Evolutionary conservation across 1,140 invertebrate species (phyloP).

Genomic region (Penaeus japonicus): DNA sequence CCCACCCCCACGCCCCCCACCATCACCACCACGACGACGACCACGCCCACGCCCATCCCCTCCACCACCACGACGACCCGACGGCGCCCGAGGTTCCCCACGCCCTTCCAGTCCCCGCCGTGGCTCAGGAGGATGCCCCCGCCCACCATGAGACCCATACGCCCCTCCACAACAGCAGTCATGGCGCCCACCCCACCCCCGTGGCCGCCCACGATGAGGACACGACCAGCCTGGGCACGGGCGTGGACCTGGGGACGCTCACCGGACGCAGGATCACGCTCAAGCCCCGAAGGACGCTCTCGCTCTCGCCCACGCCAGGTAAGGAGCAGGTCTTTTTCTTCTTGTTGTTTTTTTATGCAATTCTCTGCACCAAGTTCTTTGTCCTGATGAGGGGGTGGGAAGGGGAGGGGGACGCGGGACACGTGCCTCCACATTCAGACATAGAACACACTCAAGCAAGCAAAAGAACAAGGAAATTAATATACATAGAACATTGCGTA

Average conservation of each 20-base stretch:
- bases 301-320: constrained; percentile 58
- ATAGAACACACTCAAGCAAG: no score
- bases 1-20: not conserved
- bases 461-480: no score
- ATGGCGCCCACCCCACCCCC: constrained; percentile 15
- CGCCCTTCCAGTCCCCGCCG: constrained; percentile 3
- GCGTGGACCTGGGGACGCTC: constrained; percentile 56
- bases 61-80: constrained; percentile 14
- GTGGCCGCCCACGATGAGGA: constrained; percentile 4
- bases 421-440: no score
- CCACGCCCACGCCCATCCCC: constrained; percentile 47
- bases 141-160: constrained; percentile 19
- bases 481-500: no score
- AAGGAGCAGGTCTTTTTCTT: no score
- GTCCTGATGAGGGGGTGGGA: no score
- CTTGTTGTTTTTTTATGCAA: not conserved
- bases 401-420: no score
- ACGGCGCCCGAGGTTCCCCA: not conserved
- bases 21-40: constrained; percentile 47
- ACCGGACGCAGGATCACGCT: constrained; percentile 54
- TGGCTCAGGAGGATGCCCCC: constrained; percentile 19
- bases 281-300: constrained; percentile 55
- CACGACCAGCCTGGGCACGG: constrained; percentile 19
- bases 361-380: no score
- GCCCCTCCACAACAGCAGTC: not conserved